phyloP scores from a whole-genome alignment of 2,797 vertebrate genomes.

The Hydrocynus forskahlii region DNA sequence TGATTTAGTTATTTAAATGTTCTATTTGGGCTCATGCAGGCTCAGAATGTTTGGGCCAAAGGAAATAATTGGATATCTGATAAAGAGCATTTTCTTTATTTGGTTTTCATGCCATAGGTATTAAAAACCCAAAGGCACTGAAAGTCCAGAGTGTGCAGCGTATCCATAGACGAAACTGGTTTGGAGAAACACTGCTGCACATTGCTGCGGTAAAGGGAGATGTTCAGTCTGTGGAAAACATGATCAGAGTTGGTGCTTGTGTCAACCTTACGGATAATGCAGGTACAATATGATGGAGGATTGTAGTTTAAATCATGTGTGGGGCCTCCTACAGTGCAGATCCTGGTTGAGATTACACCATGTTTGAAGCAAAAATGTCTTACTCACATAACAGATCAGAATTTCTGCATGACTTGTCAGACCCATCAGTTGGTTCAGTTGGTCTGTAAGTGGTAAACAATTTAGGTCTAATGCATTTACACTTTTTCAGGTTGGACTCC shows the following conservation, averaged over 20 bases:
- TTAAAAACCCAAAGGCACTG: conserved; percentile 24
- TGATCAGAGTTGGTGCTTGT: conserved; percentile 46
- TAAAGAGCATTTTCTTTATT: not conserved
- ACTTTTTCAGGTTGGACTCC: conserved; percentile 77
- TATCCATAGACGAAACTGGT: conserved; percentile 52
- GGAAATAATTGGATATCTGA: not conserved
- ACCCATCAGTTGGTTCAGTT: not conserved
- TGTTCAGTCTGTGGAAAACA: conserved; percentile 40
- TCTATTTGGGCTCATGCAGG: not conserved
- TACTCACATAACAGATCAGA: not conserved
- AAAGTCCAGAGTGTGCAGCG: conserved; percentile 2
- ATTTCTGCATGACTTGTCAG: not conserved
- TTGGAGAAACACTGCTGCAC: conserved; percentile 61
- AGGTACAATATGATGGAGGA: conserved; percentile 38
- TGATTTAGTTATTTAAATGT: no score
- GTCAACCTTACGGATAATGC: conserved; percentile 57
- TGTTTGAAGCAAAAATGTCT: not conserved
- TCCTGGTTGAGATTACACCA: not conserved
- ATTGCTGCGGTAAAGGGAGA: conserved; percentile 53
- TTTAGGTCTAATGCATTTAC: not conserved
- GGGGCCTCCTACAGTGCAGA: not conserved
- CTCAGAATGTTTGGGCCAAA: not conserved
- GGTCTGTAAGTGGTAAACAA: not conserved
- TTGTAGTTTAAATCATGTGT: not conserved
- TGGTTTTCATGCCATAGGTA: not conserved